Conservation (phyloP, 2,797 vertebrate species). For the Falco columbarius region DNA sequence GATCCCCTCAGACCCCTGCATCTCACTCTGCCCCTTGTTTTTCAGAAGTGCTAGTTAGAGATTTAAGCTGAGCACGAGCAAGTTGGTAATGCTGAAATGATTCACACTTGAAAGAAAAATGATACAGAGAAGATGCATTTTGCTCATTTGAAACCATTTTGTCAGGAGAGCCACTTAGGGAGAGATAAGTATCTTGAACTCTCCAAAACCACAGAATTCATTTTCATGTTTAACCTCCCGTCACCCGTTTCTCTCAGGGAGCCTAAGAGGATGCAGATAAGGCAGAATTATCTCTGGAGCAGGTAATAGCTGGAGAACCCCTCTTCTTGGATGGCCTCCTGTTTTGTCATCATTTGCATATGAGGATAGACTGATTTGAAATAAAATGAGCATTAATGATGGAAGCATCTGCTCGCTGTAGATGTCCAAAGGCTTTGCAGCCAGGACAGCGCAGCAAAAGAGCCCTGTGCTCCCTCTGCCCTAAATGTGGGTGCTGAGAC, state of each 20-base stretch:
- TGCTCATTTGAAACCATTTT: conserved; percentile 63
- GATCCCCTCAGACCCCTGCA: not conserved
- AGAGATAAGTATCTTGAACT: conserved; percentile 66
- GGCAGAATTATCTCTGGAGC: conserved; percentile 48
- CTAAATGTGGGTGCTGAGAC: not conserved
- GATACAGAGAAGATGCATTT: conserved; percentile 20
- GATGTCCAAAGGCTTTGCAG: not conserved
- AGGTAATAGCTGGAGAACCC: conserved; percentile 37
- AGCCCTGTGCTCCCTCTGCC: not conserved
- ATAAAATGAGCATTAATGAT: rapidly evolving
- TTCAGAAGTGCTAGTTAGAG: not conserved
- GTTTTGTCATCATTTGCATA: not conserved
- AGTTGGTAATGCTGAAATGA: conserved; percentile 13
- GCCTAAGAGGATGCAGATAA: conserved; percentile 61
- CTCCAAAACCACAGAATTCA: conserved; percentile 65
- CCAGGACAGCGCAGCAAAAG: not conserved
- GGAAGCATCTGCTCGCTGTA: not conserved
- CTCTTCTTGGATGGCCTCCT: not conserved
- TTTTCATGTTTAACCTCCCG: conserved; percentile 56
- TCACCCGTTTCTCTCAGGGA: conserved; percentile 37
- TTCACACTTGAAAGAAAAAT: conserved; percentile 60
- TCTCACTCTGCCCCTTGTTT: not conserved
- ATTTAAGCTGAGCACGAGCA: not conserved
- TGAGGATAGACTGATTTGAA: not conserved
- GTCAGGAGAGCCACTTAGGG: conserved; percentile 63